Conservation (phyloP, 2,797 vertebrate species). For the Cyprinodon diabolis region DNA sequence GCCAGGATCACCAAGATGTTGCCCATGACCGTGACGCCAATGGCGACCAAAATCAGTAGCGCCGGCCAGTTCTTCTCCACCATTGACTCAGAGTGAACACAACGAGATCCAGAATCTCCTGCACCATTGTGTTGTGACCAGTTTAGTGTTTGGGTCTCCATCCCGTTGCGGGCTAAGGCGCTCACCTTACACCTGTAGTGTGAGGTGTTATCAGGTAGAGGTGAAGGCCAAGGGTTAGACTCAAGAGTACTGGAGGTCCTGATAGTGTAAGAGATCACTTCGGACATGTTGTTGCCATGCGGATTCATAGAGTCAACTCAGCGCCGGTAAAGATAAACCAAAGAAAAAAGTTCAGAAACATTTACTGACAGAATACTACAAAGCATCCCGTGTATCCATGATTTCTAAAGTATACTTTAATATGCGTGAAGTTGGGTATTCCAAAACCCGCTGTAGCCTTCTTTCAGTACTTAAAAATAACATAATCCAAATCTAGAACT, state of each 20-base stretch:
- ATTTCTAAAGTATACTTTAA: not conserved
- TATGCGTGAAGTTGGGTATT: not conserved
- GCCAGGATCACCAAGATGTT: constrained; percentile 98
- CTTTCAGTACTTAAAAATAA: constrained; percentile 6
- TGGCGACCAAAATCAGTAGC: constrained; percentile 86
- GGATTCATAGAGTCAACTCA: constrained; percentile 51
- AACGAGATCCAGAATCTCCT: constrained; percentile 63
- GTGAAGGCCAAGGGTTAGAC: constrained; percentile 37
- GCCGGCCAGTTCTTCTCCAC: constrained; percentile 93
- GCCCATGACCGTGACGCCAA: constrained; percentile 91
- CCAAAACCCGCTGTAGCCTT: not conserved
- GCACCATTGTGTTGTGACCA: constrained; percentile 71
- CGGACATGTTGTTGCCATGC: constrained; percentile 50
- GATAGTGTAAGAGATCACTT: constrained; percentile 44
- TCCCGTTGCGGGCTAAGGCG: not conserved
- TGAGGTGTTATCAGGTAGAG: constrained; percentile 16
- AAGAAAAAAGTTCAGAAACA: constrained; percentile 15
- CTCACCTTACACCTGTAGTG: constrained; percentile 31
- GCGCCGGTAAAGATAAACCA: not conserved
- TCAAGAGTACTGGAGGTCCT: constrained; percentile 17
- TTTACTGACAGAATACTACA: not conserved
- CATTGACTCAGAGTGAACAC: constrained; percentile 46
- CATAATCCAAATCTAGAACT: constrained; percentile 3
- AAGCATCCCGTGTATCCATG: not conserved
- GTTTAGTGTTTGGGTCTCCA: constrained; percentile 53